Base-by-base conservation (phyloP, 2,113 vertebrate species). In the Xiphias gladius region DNA sequence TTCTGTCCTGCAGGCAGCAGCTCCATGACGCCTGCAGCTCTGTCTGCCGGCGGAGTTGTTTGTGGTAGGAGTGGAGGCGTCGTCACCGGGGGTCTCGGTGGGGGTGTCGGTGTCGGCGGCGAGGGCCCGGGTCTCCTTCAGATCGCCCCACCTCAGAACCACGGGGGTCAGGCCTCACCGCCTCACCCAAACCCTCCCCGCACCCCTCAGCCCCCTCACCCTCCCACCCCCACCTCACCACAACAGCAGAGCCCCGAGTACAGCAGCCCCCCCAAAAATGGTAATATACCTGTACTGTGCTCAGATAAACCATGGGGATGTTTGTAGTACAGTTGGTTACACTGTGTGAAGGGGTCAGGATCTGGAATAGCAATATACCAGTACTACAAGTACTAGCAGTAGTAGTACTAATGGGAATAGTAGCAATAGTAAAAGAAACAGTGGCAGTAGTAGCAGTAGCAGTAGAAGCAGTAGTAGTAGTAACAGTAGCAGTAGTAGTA, bases 81-180 rank as follows among this genome's bases (percentile, higher is more conserved):
- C 32, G 32, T 35, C 32, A 6, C 32, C 37, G 7, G 1, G 9
- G 37, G 37, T 10, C 37, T 10, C 8, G 78, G 2, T 0, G 78
- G 2, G 0, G 65, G 43, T 1, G 62, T 24, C 3, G 67, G 26
- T 3, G 20, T 48, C 10, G 0, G 66, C 0, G 16, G 67, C 1
- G 83, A 95, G 22, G 81, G 67, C 1, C 92, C 94, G 1, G 90
- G 89, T 0, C 85, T 95, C 20, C 88, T 96, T 41, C 94, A 93
- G 75, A 91, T 94, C 1, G 58, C 90, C 39, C 86, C 81, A 8
- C 82, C 93, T 16, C 86, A 81, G 9, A 84, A 82, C 73, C 89
- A 81, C 0, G 71, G 76, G 2, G 73, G 54, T 41, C 81, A 84
- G 52, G 73, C 92, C 32, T 91, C 94, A 16, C 84, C 91, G 0